Conservation (phyloP, 2,888 invertebrate species). For the Phoenoteleia sp. region DNA sequence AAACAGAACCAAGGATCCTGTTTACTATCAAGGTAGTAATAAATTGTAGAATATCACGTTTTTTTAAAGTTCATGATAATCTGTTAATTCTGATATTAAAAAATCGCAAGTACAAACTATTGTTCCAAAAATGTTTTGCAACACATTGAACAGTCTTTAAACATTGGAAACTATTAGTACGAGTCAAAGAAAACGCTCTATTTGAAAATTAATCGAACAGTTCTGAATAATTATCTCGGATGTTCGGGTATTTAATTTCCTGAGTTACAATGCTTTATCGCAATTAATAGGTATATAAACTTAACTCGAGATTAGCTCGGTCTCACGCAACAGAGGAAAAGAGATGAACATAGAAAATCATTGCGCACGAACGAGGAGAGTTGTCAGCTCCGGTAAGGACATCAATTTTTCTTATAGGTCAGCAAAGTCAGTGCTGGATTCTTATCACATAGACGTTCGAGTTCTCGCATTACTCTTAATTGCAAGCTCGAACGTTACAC, state of each 20-base stretch:
- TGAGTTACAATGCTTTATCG: constrained; percentile 67
- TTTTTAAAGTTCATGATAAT: no score
- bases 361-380: constrained; percentile 34
- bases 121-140: no score
- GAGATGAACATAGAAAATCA: constrained; percentile 66
- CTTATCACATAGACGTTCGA: constrained; percentile 80
- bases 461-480: constrained; percentile 84
- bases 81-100: no score
- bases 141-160: no score
- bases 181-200: not conserved
- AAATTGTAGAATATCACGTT: no score
- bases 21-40: no score
- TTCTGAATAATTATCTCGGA: constrained; percentile 56
- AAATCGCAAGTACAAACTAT: no score
- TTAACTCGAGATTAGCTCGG: constrained; percentile 82
- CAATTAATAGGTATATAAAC: constrained; percentile 79
- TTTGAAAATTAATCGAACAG: constrained; percentile 32
- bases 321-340: constrained; percentile 80
- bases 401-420: constrained; percentile 85
- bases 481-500: constrained; percentile 81
- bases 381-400: constrained; percentile 74
- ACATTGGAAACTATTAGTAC: no score
- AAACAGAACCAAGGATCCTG: no score
- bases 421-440: constrained; percentile 67
- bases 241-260: constrained; percentile 70